Conservation (phyloP, 2,888 invertebrate genomes). For the Pollenia labialis region DNA sequence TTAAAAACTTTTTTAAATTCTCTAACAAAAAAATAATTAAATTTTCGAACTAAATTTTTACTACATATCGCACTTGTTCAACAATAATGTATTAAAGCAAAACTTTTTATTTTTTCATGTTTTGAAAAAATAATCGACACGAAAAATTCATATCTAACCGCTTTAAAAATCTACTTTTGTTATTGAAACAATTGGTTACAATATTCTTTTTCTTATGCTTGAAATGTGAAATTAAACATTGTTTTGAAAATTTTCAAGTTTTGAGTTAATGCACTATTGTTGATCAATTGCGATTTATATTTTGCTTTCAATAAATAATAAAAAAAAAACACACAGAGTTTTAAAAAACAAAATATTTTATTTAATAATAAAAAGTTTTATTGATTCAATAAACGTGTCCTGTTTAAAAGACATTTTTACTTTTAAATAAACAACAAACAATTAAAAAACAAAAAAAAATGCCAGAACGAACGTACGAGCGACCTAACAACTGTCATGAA, state of each 20-base stretch:
- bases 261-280: not conserved
- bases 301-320: not conserved
- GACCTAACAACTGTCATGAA: slow-evolving; percentile 56
- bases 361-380: slow-evolving; percentile 54
- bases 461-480: not conserved
- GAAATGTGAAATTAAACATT: too few species aligned
- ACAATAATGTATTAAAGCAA: too few species aligned
- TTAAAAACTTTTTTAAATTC: not conserved
- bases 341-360: slow-evolving; percentile 38
- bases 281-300: not conserved
- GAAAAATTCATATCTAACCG: too few species aligned
- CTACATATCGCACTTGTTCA: too few species aligned
- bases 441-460: slow-evolving; percentile 10
- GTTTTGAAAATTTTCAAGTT: too few species aligned
- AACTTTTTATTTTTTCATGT: too few species aligned
- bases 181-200: too few species aligned
- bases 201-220: too few species aligned
- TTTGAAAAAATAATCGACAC: too few species aligned
- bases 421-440: slow-evolving; percentile 65
- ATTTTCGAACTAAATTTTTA: not conserved
- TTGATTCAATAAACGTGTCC: slow-evolving; percentile 70
- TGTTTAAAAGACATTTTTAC: slow-evolving; percentile 63
- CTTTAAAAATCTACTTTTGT: too few species aligned
- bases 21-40: not conserved
- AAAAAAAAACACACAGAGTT: not conserved